phyloP scores from a whole-genome alignment of 2,888 invertebrate species.

The Patella ulyssiponensis region DNA sequence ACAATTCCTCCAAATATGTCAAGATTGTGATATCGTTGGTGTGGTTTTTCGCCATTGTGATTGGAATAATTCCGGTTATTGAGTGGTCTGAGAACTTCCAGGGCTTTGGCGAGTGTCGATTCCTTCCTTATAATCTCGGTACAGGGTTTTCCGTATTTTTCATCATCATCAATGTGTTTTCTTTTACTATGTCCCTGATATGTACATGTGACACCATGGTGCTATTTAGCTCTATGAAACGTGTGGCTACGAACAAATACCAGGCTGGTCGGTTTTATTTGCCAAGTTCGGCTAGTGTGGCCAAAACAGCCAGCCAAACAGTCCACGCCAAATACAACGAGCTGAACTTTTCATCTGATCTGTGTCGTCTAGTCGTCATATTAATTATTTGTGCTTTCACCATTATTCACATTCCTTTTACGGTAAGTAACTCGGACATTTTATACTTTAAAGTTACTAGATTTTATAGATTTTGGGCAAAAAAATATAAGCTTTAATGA shows the following conservation, averaged over 20 bases:
- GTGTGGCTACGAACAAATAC: constrained; percentile 51
- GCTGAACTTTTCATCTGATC: constrained; percentile 55
- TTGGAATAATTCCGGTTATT: constrained; percentile 29
- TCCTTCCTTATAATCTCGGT: constrained; percentile 50
- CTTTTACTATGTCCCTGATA: constrained; percentile 42
- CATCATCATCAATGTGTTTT: constrained; percentile 42
- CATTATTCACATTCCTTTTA: constrained; percentile 51
- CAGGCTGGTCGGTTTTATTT: constrained; percentile 52
- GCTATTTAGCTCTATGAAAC: constrained; percentile 50
- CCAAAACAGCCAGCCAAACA: constrained; percentile 32
- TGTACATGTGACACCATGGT: constrained; percentile 51
- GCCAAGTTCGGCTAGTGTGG: constrained; percentile 32
- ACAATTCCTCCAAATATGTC: constrained; percentile 44
- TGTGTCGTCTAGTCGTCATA: constrained; percentile 52
- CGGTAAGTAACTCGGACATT: constrained; percentile 46
- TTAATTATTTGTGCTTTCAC: constrained; percentile 43
- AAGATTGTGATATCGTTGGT: constrained; percentile 44
- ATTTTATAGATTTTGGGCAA: no score
- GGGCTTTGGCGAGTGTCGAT: constrained; percentile 41
- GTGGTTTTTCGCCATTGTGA: constrained; percentile 41
- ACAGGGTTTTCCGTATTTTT: constrained; percentile 50
- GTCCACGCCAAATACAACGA: constrained; percentile 52
- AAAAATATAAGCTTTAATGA: no score
- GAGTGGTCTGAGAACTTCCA: constrained; percentile 24
- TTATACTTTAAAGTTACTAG: no score